These are phyloP conservation scores for Pachyuromys duprasi DNA, from an alignment of 2,797 vertebrate species.

Conservation along the genomic window DNA sequence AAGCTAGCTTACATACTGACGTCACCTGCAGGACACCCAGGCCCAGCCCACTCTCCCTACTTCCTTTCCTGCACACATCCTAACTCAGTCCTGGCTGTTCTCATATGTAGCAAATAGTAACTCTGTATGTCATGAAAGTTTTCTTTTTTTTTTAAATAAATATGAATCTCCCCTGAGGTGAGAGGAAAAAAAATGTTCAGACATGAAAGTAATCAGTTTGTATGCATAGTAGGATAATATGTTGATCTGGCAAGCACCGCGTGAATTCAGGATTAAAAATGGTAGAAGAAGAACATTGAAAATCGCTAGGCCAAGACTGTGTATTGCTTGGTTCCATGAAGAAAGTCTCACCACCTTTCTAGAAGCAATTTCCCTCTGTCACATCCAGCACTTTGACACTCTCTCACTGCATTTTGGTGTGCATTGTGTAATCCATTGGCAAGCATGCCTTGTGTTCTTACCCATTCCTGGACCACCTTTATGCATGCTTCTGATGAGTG, in stretches of 20 bases:
- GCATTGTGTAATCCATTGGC: fast-evolving
- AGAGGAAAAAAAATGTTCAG: neutral
- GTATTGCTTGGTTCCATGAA: neutral
- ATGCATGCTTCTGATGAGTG: neutral
- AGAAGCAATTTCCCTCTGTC: neutral
- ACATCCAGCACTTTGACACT: neutral
- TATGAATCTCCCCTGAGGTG: neutral
- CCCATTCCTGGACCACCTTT: fast-evolving
- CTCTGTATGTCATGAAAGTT: neutral
- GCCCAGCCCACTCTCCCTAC: fast-evolving
- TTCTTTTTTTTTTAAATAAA: neutral
- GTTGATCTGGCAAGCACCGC: too few relatives aligned
- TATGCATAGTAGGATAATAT: neutral
- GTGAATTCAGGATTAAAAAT: neutral
- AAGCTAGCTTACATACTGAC: neutral
- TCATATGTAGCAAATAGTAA: neutral
- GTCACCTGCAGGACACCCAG: fast-evolving
- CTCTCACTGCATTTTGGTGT: neutral
- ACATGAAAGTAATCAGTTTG: neutral
- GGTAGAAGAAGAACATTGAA: neutral
- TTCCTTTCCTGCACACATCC: fast-evolving
- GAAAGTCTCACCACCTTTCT: neutral
- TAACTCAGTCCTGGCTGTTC: neutral
- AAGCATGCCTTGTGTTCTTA: fast-evolving
- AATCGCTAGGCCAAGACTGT: neutral